phyloP scores from a whole-genome alignment of 2,113 vertebrate genomes.

The Atrichornis clamosus region DNA sequence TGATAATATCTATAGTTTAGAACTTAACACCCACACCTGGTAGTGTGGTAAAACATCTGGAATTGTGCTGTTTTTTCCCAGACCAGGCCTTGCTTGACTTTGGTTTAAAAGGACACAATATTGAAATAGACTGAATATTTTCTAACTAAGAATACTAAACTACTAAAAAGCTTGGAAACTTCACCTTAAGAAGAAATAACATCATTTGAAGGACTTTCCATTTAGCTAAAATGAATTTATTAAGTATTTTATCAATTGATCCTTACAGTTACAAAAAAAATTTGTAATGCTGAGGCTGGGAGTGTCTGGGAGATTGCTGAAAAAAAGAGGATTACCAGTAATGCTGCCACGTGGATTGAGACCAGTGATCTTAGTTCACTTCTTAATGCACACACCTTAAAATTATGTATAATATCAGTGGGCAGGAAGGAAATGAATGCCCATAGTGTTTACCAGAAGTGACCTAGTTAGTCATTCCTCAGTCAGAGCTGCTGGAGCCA shows the following conservation, averaged over 20 bases:
- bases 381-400: not conserved
- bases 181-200: not conserved
- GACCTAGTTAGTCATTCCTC: not conserved
- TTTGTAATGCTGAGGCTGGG: not conserved
- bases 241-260: not conserved
- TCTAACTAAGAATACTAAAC: not conserved
- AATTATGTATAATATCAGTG: not conserved
- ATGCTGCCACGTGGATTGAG: not conserved
- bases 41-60: not conserved
- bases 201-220: not conserved
- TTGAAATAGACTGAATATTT: not conserved
- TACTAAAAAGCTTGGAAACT: not conserved
- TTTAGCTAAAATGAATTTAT: not conserved
- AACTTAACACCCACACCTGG: not conserved
- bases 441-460: not conserved
- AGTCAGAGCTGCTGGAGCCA: not conserved
- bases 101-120: not conserved
- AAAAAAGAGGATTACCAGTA: not conserved
- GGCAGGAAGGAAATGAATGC: not conserved
- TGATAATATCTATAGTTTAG: not conserved
- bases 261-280: not conserved
- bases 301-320: not conserved
- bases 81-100: not conserved
- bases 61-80: not conserved
- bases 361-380: not conserved